Evolutionary conservation across 1,140 invertebrate genomes (phyloP).

Genomic region (Paralvinella palmiformis): DNA sequence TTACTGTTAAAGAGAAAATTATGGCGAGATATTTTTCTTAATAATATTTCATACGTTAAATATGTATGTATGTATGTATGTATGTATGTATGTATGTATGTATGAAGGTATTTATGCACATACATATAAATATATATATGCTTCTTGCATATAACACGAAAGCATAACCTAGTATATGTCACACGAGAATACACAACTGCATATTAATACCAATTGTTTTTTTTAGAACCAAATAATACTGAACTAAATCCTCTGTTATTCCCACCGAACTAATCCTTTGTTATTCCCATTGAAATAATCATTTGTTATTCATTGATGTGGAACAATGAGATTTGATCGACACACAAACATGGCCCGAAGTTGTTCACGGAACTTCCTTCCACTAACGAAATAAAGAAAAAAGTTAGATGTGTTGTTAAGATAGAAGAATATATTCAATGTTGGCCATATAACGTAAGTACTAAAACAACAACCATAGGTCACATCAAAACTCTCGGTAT

Average conservation of each 20-base stretch:
- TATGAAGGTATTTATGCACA: not conserved
- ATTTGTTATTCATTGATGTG: not conserved
- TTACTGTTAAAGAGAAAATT: too few species aligned
- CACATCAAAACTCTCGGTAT: not conserved
- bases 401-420: conserved; percentile 82
- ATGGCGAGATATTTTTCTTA: too few species aligned
- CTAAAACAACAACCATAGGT: conserved; percentile 15
- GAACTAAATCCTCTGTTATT: too few species aligned
- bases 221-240: too few species aligned
- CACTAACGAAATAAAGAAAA: conserved; percentile 71
- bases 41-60: too few species aligned
- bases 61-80: not conserved
- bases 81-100: not conserved
- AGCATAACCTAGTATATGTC: too few species aligned
- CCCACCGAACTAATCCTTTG: too few species aligned
- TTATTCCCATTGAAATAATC: too few species aligned
- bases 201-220: too few species aligned
- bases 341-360: not conserved
- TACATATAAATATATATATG: too few species aligned
- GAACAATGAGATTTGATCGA: not conserved
- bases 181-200: too few species aligned
- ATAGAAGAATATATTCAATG: conserved; percentile 61
- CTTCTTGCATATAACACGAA: not conserved
- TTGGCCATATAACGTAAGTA: conserved; percentile 53
- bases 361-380: conserved; percentile 65